Evolutionary conservation across 2,888 invertebrate species (phyloP).

Genomic region (Microctonus brassicae): DNA sequence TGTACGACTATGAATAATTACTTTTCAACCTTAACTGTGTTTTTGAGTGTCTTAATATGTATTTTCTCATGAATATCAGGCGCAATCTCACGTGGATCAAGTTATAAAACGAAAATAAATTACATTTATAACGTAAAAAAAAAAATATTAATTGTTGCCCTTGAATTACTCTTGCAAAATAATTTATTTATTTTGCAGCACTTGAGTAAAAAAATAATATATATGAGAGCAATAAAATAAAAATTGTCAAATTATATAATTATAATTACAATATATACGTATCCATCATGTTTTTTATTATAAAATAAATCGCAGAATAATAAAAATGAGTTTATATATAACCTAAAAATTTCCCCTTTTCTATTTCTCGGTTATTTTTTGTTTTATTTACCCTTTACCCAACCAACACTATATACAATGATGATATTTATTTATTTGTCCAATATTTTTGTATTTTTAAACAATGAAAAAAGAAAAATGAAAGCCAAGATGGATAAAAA

Average conservation of each 20-base stretch:
- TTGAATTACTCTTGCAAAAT: too few species aligned
- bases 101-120: not conserved
- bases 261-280: too few species aligned
- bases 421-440: not conserved
- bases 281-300: too few species aligned
- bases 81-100: not conserved
- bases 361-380: not conserved
- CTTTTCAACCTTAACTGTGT: too few species aligned
- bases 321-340: not conserved
- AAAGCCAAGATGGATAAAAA: not conserved
- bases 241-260: too few species aligned
- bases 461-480: not conserved
- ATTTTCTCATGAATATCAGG: not conserved
- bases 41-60: not conserved
- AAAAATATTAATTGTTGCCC: not conserved
- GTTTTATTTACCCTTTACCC: conserved; percentile 12
- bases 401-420: conserved; percentile 6
- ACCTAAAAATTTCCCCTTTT: not conserved
- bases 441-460: not conserved
- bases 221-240: too few species aligned
- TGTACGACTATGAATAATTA: too few species aligned
- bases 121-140: too few species aligned
- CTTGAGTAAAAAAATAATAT: too few species aligned
- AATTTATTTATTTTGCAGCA: too few species aligned
- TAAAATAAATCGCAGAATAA: not conserved